Conservation (phyloP, 2,113 vertebrate genomes). For the Campylomormyrus tamandua region DNA sequence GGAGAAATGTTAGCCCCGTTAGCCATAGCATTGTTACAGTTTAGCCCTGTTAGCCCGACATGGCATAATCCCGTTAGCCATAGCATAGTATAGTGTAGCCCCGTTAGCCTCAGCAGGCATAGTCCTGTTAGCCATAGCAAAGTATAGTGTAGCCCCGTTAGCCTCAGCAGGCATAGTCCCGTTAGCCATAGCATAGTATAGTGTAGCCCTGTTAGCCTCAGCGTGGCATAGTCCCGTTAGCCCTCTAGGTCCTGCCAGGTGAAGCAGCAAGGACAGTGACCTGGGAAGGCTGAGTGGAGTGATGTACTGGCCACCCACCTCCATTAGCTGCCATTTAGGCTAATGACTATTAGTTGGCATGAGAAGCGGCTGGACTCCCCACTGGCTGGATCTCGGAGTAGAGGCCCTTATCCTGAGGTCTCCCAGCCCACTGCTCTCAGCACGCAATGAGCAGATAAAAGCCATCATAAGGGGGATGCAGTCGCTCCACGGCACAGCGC, state of each 20-base stretch:
- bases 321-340: neutral
- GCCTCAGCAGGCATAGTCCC: neutral
- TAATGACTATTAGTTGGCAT: neutral
- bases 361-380: neutral
- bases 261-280: neutral
- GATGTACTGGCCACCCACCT: neutral
- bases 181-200: neutral
- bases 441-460: neutral
- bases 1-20: neutral
- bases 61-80: neutral
- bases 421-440: neutral
- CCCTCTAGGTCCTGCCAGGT: neutral
- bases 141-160: neutral
- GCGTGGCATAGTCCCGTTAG: neutral
- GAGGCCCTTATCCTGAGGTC: neutral
- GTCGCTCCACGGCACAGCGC: neutral
- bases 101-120: neutral
- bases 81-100: neutral
- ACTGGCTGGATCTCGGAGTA: neutral
- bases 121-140: neutral
- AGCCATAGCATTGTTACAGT: neutral
- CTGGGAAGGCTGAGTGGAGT: neutral
- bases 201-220: neutral
- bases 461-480: neutral
- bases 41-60: neutral